phyloP scores from a whole-genome alignment of 2,113 vertebrate genomes.

The Melanotaenia duboulayi region DNA sequence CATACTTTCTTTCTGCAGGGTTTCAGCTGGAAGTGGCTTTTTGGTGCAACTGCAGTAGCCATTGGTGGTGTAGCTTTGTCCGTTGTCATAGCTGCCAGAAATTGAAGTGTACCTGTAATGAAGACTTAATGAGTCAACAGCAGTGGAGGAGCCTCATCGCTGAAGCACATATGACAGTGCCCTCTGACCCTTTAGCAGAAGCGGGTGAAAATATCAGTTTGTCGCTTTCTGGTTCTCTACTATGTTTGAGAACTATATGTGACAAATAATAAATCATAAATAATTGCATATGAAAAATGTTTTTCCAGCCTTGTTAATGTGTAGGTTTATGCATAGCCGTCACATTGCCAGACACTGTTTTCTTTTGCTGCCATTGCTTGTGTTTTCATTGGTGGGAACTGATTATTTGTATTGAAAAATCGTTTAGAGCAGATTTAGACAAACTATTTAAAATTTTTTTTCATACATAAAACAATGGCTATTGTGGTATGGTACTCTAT shows the following conservation, averaged over 20 bases:
- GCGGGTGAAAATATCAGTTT: conserved; percentile 23
- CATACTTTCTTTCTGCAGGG: conserved; percentile 68
- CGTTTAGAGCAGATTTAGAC: conserved; percentile 19
- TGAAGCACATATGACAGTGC: conserved; percentile 50
- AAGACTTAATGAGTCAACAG: conserved; percentile 26
- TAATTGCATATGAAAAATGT: conserved; percentile 46
- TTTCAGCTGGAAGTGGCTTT: conserved; percentile 96
- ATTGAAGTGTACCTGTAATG: conserved; percentile 77
- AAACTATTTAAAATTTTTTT: conserved; percentile 20
- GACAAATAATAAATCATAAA: conserved; percentile 40
- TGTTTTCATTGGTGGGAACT: conserved; percentile 24
- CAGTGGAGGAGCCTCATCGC: conserved; percentile 37
- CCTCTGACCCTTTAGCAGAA: conserved; percentile 38
- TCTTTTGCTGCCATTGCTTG: conserved; percentile 51
- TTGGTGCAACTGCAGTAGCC: conserved; percentile 93
- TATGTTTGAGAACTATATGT: conserved; percentile 68
- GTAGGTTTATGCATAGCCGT: conserved; percentile 45
- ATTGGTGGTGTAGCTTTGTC: conserved; percentile 95
- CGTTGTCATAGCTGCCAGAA: conserved; percentile 95
- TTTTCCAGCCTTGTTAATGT: conserved; percentile 43
- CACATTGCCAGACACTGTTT: conserved; percentile 45
- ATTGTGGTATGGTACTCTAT: conserved; percentile 41
- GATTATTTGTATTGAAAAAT: conserved; percentile 23
- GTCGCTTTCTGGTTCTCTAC: conserved; percentile 63
- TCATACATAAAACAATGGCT: conserved; percentile 10